phyloP scores from a whole-genome alignment of 1,140 invertebrate species.

The Leptopilina clavipes region DNA sequence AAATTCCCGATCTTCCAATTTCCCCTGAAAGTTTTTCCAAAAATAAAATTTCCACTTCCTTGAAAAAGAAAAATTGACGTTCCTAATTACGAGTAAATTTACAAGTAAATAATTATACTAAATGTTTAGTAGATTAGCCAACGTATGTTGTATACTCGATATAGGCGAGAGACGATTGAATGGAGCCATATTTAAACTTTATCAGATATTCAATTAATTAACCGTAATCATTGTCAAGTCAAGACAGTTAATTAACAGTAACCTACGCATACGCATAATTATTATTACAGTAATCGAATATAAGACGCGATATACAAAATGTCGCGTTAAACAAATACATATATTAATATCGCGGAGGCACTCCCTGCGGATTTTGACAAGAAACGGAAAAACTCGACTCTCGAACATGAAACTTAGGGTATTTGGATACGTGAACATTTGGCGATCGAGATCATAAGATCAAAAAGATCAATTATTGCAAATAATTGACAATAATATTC shows the following conservation, averaged over 20 bases:
- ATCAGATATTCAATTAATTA: conserved; percentile 71
- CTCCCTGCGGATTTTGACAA: conserved; percentile 66
- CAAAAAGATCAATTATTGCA: no score
- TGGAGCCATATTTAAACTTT: conserved; percentile 70
- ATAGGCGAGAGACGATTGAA: conserved; percentile 62
- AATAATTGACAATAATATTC: background rate
- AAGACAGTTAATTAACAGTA: conserved; percentile 70
- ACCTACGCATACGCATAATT: conserved; percentile 70
- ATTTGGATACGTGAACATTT: conserved; percentile 54
- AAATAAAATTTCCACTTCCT: conserved; percentile 47
- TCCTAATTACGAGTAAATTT: conserved; percentile 67
- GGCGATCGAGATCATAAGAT: no score
- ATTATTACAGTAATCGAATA: conserved; percentile 63
- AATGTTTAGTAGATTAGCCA: conserved; percentile 72
- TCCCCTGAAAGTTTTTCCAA: no score
- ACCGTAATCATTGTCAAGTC: conserved; percentile 71
- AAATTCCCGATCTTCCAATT: conserved; percentile 36
- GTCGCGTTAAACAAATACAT: conserved; percentile 54
- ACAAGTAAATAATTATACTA: conserved; percentile 73
- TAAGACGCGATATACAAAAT: conserved; percentile 56
- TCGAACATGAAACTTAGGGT: conserved; percentile 67
- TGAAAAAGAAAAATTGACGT: conserved; percentile 44
- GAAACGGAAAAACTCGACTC: conserved; percentile 58
- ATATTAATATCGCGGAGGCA: conserved; percentile 70
- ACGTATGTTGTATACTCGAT: conserved; percentile 72